Base-by-base conservation (phyloP, 2,113 vertebrate species). In the Colaptes auratus region DNA sequence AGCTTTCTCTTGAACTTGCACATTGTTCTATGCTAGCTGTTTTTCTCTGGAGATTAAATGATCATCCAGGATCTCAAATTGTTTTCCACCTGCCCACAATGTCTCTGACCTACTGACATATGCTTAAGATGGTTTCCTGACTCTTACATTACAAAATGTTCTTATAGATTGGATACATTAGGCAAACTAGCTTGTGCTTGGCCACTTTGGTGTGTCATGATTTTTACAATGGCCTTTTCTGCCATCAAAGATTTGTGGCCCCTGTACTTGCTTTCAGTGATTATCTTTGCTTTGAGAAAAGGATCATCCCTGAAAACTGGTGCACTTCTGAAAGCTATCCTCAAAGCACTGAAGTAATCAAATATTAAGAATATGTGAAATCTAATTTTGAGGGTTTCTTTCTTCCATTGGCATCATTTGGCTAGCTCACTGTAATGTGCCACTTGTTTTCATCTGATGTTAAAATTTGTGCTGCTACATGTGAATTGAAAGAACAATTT, bases 1-100 rank as follows among this genome's bases (percentile, higher is more conserved):
- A 46, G 10, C 28, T 4, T 64, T 76, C 63, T 50, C 9, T 33
- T 35, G 31, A 78, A n/a, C 24, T 24, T 46, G 27, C 16, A 17
- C 39, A 23, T 39, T 80, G 27, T 50, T 16, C 12, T 71, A 2
- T 0, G 4, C 20, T 74, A 27, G 28, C 36, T 84, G n/a, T 71
- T 33, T 27, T 59, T 28, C 21, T 67, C n/a, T 0, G 0, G 30
- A 61, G 25, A 15, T 36, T 60, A 28, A 55, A 28, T 82, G 33
- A 36, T 52, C 82, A 53, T 48, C 44, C 0, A 3, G 16, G 15
- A 88, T 50, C 50, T 73, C 3, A 17, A 24, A 55, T 61, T 59
- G 36, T 67, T 88, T 94, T 50, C 27, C 21, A 4, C 42, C 67
- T 77, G 59, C 13, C n/a, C 9, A 16, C 33, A 30, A 3, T 64